phyloP scores from a whole-genome alignment of 2,113 vertebrate species.

The Sphaerodactylus townsendi region DNA sequence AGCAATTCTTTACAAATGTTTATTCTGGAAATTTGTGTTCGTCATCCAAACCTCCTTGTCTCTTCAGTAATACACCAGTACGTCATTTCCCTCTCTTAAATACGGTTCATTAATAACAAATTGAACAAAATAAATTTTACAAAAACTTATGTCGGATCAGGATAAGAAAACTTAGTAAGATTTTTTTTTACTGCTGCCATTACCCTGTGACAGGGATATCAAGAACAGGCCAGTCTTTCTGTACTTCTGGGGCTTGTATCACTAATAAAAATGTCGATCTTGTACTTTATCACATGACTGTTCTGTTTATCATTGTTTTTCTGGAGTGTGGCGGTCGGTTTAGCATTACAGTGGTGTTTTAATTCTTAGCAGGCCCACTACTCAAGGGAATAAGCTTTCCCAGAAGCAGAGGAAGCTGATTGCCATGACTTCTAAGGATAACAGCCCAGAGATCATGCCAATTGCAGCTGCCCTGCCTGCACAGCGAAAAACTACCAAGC shows the following conservation, averaged over 20 bases:
- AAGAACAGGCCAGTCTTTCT: not conserved
- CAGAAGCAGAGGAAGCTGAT: conserved; percentile 98
- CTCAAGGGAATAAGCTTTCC: conserved; percentile 85
- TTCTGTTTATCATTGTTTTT: not conserved
- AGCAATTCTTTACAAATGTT: not conserved
- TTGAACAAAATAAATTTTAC: not conserved
- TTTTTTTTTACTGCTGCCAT: not conserved
- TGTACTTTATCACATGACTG: not conserved
- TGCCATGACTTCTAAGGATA: conserved; percentile 87
- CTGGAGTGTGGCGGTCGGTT: not conserved
- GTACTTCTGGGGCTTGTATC: not conserved
- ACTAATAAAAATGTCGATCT: not conserved
- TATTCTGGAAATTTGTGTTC: not conserved
- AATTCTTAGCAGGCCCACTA: conserved; percentile 74
- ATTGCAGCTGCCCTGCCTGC: conserved; percentile 65
- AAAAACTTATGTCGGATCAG: not conserved
- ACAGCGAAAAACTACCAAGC: conserved; percentile 74
- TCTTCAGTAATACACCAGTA: not conserved
- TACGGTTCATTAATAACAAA: not conserved
- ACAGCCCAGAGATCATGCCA: conserved; percentile 67
- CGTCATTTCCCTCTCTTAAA: not conserved
- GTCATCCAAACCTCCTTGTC: not conserved
- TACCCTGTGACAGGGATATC: not conserved
- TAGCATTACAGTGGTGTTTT: conserved; percentile 37
- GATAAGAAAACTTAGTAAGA: not conserved